These are phyloP conservation scores for Diprion similis DNA, from an alignment of 1,140 invertebrate genomes.

Conservation along the genomic window DNA sequence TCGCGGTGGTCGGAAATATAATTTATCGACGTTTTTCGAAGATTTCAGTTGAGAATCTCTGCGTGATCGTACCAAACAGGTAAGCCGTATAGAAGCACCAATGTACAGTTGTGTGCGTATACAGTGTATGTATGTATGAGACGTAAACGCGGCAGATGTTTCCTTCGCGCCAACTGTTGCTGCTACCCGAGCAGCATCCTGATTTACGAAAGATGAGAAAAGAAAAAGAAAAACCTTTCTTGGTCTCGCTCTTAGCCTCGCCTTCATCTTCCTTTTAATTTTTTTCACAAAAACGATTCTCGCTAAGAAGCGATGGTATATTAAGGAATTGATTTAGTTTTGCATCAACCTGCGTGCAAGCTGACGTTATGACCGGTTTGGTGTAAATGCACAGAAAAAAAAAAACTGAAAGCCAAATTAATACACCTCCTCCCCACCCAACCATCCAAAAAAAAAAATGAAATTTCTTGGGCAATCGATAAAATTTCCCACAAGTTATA, in stretches of 20 bases:
- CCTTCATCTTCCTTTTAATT: not conserved
- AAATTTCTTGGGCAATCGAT: too few species aligned
- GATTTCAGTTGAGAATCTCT: slow-evolving; percentile 50
- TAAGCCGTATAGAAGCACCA: not conserved
- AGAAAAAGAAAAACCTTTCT: slow-evolving; percentile 24
- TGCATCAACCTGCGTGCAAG: not conserved
- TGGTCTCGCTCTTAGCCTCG: not conserved
- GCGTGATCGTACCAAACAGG: slow-evolving; percentile 46
- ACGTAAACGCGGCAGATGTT: slow-evolving; percentile 52
- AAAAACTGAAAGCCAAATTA: too few species aligned
- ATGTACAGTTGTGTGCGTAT: not conserved
- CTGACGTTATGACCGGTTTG: not conserved
- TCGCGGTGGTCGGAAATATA: too few species aligned
- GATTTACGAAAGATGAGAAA: slow-evolving; percentile 37
- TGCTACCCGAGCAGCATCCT: slow-evolving; percentile 37
- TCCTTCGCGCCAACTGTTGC: slow-evolving; percentile 56
- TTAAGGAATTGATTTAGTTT: not conserved
- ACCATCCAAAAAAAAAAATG: too few species aligned
- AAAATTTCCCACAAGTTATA: too few species aligned
- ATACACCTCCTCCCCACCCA: too few species aligned
- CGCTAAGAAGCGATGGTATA: not conserved
- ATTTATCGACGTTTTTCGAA: not conserved
- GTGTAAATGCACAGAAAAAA: too few species aligned
- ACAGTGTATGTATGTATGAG: slow-evolving; percentile 43
- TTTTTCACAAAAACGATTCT: slow-evolving; percentile 7